Evolutionary conservation across 1,140 invertebrate species (phyloP), one percentile per base, ranked within the genome.

Genomic region (Pentalonia nigronervosa): DNA sequence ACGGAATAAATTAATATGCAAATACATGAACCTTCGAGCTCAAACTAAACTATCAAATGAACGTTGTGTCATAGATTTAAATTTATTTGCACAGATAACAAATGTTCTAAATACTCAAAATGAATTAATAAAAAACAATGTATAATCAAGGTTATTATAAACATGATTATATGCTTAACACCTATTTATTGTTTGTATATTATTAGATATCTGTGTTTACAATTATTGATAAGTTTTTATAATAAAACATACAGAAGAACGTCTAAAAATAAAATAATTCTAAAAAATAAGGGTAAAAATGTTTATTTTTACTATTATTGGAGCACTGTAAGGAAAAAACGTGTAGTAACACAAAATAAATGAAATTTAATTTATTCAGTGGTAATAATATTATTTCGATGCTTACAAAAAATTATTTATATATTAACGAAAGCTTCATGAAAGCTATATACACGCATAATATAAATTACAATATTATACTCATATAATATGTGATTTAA

Each of bases 1-100:
- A 89, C 34, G 1, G 87, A 89, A 89, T 89, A 53, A 89, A 89
- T 56, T n/a, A 89, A 41, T 56, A 56, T 89, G 48, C 34, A 89
- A 41, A 89, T 56, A 14, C 8, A 25, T 89, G 88, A 89, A 89
- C 88, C 21, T 25, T 89, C 45, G 34, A 89, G 88, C 23, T 36
- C n/a, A 23, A 34, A 89, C 17, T 25, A 48, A 0, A 48, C 23
- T n/a, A 47, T n/a, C 30, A n/a, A 56, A 89, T 56, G 14, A 36
- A 53, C 34, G 34, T 41, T 25, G 6, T 36, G 36, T 56, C 53
- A 34, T 36, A 14, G 25, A 48, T 41, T 34, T 50, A 25, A 21
- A 89, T 47, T 36, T 89, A 45, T 89, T 53, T 86, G 0, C 11
- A 50, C 48, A 50, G 53, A 50, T 23, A 53, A 36, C 11, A 86